These are phyloP conservation scores for Nyctereutes procyonoides DNA, from an alignment of 2,113 vertebrate genomes.

Conservation along the genomic window DNA sequence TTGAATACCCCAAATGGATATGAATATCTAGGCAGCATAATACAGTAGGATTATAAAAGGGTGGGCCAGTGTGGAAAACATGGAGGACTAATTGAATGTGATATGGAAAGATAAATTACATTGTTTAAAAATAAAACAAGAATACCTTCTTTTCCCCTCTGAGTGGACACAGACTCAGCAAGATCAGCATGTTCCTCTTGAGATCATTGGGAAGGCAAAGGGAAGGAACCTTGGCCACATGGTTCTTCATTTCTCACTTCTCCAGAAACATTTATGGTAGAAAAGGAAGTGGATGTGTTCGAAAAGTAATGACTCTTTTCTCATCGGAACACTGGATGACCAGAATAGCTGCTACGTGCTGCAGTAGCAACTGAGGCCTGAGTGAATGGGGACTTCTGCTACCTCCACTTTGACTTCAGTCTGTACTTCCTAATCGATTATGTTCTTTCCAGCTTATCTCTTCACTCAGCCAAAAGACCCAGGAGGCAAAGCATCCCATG, in stretches of 20 bases:
- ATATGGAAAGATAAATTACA: background rate
- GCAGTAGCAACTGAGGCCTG: background rate
- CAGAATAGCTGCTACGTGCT: background rate
- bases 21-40: background rate
- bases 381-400: background rate
- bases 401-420: background rate
- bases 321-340: background rate
- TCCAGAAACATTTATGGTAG: background rate
- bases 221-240: background rate
- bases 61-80: background rate
- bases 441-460: background rate
- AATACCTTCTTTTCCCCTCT: background rate
- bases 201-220: background rate
- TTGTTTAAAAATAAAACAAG: background rate
- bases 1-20: background rate
- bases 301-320: background rate
- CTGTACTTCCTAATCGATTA: background rate
- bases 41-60: background rate
- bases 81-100: background rate
- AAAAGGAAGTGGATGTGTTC: background rate
- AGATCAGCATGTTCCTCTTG: background rate
- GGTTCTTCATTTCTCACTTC: background rate
- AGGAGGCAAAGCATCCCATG: background rate
- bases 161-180: background rate
- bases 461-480: background rate